Evolutionary conservation across 2,888 invertebrate species (phyloP).

Genomic region (Polyploca ridens): DNA sequence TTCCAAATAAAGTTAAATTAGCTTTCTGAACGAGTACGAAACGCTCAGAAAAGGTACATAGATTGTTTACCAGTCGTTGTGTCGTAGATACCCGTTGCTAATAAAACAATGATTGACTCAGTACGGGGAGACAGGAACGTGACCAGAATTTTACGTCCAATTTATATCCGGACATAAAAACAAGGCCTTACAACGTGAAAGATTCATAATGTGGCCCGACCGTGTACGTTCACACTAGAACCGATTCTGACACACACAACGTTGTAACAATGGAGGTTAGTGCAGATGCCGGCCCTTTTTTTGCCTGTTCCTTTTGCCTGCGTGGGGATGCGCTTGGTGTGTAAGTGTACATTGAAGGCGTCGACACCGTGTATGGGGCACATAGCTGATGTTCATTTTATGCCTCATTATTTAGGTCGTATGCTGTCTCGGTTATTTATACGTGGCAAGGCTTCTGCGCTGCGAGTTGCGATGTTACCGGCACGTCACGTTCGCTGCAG

Average conservation of each 20-base stretch:
- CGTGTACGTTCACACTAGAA: conserved; percentile 44
- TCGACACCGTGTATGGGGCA: conserved; percentile 23
- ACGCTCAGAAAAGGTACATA: conserved; percentile 26
- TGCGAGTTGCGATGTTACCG: conserved; percentile 6
- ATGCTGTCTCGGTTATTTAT: conserved; percentile 50
- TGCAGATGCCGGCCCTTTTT: not conserved
- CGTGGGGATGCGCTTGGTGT: conserved; percentile 23
- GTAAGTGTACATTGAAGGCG: conserved; percentile 36
- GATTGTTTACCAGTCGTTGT: conserved; percentile 39
- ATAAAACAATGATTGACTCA: conserved; percentile 82
- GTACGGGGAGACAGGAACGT: conserved; percentile 61
- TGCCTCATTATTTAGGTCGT: conserved; percentile 61
- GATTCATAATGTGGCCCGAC: conserved; percentile 64
- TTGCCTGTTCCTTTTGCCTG: not conserved
- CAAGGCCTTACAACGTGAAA: conserved; percentile 61
- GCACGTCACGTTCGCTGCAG: conserved; percentile 19
- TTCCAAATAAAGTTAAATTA: conserved; percentile 9
- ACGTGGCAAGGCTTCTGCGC: conserved; percentile 26
- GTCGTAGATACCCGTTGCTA: conserved; percentile 52
- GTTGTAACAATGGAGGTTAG: conserved; percentile 23
- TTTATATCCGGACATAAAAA: conserved; percentile 74
- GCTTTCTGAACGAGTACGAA: conserved; percentile 10
- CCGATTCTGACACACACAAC: conserved; percentile 23
- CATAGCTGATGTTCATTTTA: conserved; percentile 51
- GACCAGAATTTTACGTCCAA: conserved; percentile 72